These are phyloP conservation scores for Microchirus variegatus DNA, from an alignment of 2,797 vertebrate species.

Conservation along the genomic window DNA sequence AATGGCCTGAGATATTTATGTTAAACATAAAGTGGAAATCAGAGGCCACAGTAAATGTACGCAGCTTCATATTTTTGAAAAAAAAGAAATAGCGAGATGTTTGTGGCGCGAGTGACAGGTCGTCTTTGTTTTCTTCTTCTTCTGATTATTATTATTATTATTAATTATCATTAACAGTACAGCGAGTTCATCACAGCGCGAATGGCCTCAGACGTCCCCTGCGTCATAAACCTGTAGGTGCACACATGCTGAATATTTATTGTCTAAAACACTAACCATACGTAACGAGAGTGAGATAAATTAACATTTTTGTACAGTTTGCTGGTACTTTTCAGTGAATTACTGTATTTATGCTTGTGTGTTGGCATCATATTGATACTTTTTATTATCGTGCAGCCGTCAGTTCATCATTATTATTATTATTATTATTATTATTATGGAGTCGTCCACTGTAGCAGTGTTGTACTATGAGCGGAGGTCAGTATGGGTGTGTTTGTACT, in stretches of 20 bases:
- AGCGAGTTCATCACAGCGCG: conserved; percentile 7
- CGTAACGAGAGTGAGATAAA: conserved; percentile 22
- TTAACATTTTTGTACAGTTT: conserved; percentile 59
- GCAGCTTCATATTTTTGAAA: too few relatives aligned
- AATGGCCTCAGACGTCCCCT: conserved; percentile 31
- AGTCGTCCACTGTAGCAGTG: conserved; percentile 46
- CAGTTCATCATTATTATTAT: too few relatives aligned
- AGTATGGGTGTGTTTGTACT: conserved; percentile 45
- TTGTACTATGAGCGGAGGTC: conserved; percentile 54
- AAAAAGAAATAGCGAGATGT: too few relatives aligned
- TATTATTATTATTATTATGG: conserved; percentile 10
- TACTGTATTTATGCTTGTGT: conserved; percentile 58
- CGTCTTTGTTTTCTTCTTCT: conserved; percentile 2
- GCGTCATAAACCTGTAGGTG: conserved; percentile 2
- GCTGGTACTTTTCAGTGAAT: conserved; percentile 58
- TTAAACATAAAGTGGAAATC: conserved; percentile 45
- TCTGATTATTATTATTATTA: conserved; percentile 3
- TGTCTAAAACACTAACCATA: conserved; percentile 75
- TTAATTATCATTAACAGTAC: conserved; percentile 9
- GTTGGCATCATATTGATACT: conserved; percentile 43
- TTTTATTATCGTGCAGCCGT: conserved; percentile 25
- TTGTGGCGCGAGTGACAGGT: too few relatives aligned
- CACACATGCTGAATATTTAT: conserved; percentile 63
- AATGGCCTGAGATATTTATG: conserved; percentile 50
- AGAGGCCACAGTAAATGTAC: too few relatives aligned